phyloP scores from a whole-genome alignment of 1,140 invertebrate genomes.

The Drosophila arizonae region DNA sequence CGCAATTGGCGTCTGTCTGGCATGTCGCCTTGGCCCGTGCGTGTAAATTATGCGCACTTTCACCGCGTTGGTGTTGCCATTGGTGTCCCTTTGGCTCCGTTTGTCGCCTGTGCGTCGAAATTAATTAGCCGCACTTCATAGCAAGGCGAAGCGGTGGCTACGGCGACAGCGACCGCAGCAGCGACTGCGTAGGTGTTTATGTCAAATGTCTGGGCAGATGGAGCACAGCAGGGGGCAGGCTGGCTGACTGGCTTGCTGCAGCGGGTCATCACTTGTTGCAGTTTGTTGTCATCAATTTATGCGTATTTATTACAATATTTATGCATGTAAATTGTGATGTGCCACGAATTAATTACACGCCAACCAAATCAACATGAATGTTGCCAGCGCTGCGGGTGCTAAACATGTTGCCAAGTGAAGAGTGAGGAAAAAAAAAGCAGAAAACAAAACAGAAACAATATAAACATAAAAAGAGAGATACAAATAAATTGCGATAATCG shows the following conservation, averaged over 20 bases:
- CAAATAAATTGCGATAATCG: constrained; percentile 57
- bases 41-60: constrained; percentile 79
- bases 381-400: constrained; percentile 66
- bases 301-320: constrained; percentile 70
- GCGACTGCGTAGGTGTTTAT: constrained; percentile 59
- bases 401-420: constrained; percentile 31
- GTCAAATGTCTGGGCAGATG: constrained; percentile 31
- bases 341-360: constrained; percentile 66
- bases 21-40: constrained; percentile 28
- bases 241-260: neutral
- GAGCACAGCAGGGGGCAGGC: constrained; percentile 1
- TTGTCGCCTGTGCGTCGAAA: constrained; percentile 68
- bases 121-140: constrained; percentile 69
- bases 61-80: constrained; percentile 53
- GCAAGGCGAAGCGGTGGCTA: neutral
- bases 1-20: constrained; percentile 2
- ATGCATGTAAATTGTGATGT: constrained; percentile 62
- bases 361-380: constrained; percentile 64
- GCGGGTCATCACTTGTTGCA: constrained; percentile 46
- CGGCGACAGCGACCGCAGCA: no score
- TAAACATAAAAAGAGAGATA: neutral
- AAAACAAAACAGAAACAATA: constrained; percentile 19
- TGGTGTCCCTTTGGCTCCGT: constrained; percentile 50
- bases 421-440: constrained; percentile 9
- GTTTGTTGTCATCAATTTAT: constrained; percentile 66